Evolutionary conservation across 2,113 vertebrate genomes (phyloP).

Genomic region (Boleophthalmus pectinirostris): DNA sequence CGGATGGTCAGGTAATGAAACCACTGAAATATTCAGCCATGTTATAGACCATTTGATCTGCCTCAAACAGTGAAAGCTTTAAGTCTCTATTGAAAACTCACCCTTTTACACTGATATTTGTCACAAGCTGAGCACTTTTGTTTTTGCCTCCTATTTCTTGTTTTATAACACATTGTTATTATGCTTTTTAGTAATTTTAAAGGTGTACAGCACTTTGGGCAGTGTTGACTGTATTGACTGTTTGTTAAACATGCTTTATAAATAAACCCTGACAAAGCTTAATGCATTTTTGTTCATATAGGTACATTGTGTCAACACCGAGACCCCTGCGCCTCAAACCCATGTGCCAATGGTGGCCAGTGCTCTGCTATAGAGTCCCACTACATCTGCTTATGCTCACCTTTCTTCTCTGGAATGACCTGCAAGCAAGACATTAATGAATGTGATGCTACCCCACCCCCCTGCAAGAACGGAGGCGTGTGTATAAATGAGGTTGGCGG

Average conservation of each 20-base stretch:
- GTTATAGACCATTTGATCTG: too few relatives aligned
- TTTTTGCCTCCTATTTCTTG: too few relatives aligned
- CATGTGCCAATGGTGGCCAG: slow-evolving; percentile 88
- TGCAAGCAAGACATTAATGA: slow-evolving; percentile 93
- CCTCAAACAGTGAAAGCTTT: too few relatives aligned
- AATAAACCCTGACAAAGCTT: background rate
- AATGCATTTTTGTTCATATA: slow-evolving; percentile 44
- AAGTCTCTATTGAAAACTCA: too few relatives aligned
- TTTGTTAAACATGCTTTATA: too few relatives aligned
- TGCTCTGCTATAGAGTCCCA: slow-evolving; percentile 84
- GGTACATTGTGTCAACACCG: slow-evolving; percentile 91
- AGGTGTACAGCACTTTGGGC: too few relatives aligned
- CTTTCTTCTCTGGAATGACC: slow-evolving; percentile 86
- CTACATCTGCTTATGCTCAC: slow-evolving; percentile 84
- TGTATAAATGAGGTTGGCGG: slow-evolving; percentile 89
- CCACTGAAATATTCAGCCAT: background rate
- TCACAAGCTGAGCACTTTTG: too few relatives aligned
- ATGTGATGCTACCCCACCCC: slow-evolving; percentile 69
- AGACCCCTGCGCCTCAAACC: slow-evolving; percentile 93
- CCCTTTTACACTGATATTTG: too few relatives aligned
- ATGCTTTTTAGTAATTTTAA: too few relatives aligned
- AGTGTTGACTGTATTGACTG: too few relatives aligned
- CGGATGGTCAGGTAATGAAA: slow-evolving; percentile 89
- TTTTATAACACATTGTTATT: too few relatives aligned
- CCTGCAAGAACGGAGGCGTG: slow-evolving; percentile 84